These are phyloP conservation scores for Dryococelus australis DNA, from an alignment of 2,888 invertebrate genomes.

Conservation along the genomic window DNA sequence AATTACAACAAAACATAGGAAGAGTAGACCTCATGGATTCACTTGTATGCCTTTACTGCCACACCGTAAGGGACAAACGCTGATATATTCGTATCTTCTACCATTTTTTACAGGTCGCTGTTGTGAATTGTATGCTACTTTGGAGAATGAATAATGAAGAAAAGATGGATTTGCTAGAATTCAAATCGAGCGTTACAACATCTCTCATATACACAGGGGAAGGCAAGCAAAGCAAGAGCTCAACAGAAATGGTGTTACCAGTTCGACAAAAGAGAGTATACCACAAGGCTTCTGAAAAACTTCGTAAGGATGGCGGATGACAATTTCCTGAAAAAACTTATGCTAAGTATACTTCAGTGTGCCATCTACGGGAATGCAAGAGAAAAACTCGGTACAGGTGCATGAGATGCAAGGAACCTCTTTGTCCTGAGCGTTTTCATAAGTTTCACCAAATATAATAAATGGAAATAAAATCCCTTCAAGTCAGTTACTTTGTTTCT, in stretches of 20 bases:
- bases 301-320: slow-evolving; percentile 22
- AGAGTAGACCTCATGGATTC: slow-evolving; percentile 36
- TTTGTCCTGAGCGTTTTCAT: slow-evolving; percentile 29
- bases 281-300: too few species aligned
- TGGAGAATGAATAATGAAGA: neutral
- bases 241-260: neutral
- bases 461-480: too few species aligned
- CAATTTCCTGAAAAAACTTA: slow-evolving; percentile 31
- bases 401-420: too few species aligned
- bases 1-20: slow-evolving; percentile 34
- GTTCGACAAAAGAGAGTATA: slow-evolving; percentile 9
- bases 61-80: slow-evolving; percentile 18
- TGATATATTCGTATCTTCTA: slow-evolving; percentile 32
- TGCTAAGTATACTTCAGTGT: slow-evolving; percentile 22
- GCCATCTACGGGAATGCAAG: slow-evolving; percentile 30
- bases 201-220: slow-evolving; percentile 6
- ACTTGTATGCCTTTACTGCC: slow-evolving; percentile 27
- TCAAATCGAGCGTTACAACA: neutral
- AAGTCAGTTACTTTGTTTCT: too few species aligned
- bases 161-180: neutral
- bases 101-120: slow-evolving; percentile 32
- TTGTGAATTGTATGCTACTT: slow-evolving; percentile 27
- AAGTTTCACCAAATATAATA: slow-evolving; percentile 18
- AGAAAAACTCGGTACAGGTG: slow-evolving; percentile 32
- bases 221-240: neutral